Percentiles rank a stretch among this genome's conserved stretches.
Conservation (phyloP, 2,113 vertebrate genomes). For the Salvelinus alpinus region DNA sequence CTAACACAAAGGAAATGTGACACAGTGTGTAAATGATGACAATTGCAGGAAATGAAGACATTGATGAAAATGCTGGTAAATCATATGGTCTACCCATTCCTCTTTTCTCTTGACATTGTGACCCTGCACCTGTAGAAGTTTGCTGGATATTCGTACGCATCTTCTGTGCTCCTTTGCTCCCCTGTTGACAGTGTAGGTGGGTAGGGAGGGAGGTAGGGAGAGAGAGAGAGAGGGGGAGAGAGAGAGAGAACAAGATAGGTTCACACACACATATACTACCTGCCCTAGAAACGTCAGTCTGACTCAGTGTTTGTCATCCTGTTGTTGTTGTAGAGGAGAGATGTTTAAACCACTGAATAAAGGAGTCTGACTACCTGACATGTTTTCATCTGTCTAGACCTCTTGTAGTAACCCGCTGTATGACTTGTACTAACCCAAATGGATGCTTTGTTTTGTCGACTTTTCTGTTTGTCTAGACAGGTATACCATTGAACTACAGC, state of each 20-base stretch:
- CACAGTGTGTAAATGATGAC: no score
- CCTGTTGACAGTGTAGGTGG: neutral
- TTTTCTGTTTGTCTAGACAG: neutral
- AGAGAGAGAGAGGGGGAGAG: neutral
- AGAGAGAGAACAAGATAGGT: neutral
- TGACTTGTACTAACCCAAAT: conserved; percentile 24
- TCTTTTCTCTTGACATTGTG: no score
- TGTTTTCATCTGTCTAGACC: conserved; percentile 36
- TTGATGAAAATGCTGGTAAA: no score
- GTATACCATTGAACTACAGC: no score
- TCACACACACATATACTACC: conserved; percentile 3
- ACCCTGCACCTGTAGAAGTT: no score
- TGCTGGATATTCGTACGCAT: no score
- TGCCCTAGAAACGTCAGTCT: conserved; percentile 67
- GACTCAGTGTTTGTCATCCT: conserved; percentile 33
- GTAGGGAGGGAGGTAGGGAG: neutral
- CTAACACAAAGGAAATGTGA: no score
- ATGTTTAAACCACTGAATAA: conserved; percentile 39
- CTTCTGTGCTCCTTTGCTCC: no score
- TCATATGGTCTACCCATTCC: no score
- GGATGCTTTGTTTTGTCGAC: conserved; percentile 27
- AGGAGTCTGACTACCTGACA: conserved; percentile 46
- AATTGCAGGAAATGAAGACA: no score
- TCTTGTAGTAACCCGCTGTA: conserved; percentile 23
- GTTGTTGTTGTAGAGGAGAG: conserved; percentile 27